Percentiles rank a stretch among this genome's conserved stretches.
phyloP scores from a whole-genome alignment of 2,888 invertebrate genomes.

The Dasypogon diadema region DNA sequence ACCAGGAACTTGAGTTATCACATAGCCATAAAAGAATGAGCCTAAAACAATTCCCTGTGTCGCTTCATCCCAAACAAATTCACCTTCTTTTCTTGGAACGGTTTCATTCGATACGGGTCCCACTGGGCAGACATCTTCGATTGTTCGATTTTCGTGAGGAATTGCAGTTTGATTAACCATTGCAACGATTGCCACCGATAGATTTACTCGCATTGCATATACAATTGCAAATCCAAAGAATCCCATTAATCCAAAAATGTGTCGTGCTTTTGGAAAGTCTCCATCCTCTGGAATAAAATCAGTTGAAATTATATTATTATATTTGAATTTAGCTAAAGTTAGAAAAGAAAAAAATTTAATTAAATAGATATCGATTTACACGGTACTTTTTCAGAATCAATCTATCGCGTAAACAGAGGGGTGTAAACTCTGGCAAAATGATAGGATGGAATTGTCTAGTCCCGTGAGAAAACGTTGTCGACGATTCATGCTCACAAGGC shows the following conservation, averaged over 20 bases:
- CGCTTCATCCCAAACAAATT: slow-evolving; percentile 82
- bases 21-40: slow-evolving; percentile 87
- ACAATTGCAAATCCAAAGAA: slow-evolving; percentile 90
- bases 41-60: slow-evolving; percentile 85
- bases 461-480: no score
- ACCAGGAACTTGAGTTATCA: slow-evolving; percentile 84
- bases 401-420: no score
- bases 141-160: slow-evolving; percentile 71
- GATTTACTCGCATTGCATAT: slow-evolving; percentile 90
- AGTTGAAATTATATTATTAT: no score
- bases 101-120: slow-evolving; percentile 68
- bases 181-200: slow-evolving; percentile 94
- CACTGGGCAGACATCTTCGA: slow-evolving; percentile 74
- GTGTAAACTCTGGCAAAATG: no score
- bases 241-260: slow-evolving; percentile 84
- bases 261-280: slow-evolving; percentile 74
- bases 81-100: slow-evolving; percentile 72
- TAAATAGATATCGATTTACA: no score
- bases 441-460: no score
- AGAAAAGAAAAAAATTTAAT: background rate
- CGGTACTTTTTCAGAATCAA: no score
- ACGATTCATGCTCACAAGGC: no score
- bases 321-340: background rate
- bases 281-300: slow-evolving; percentile 58
- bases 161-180: slow-evolving; percentile 86